A percentile compares a stretch with the other conserved stretches of the same genome.
Evolutionary conservation across 2,888 invertebrate genomes (phyloP).

Genomic region (Heteropelma amictum): DNA sequence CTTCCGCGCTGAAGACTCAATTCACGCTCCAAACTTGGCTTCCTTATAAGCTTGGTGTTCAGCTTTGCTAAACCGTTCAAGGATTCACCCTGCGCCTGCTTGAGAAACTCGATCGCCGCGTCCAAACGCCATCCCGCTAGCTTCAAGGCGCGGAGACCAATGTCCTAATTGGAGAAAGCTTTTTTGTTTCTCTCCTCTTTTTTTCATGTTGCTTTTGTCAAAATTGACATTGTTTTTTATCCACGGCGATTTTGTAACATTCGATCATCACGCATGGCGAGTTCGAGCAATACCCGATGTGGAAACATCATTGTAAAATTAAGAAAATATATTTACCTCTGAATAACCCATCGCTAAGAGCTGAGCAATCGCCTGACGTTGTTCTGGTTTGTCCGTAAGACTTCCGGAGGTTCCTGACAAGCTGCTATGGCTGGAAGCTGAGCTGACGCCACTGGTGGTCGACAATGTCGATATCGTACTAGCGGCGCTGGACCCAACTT

Average conservation of each 20-base stretch:
- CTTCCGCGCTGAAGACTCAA: slow-evolving; percentile 87
- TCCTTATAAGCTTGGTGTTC: slow-evolving; percentile 87
- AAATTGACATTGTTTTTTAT: too few relatives aligned
- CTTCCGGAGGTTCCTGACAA: slow-evolving; percentile 82
- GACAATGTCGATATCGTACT: slow-evolving; percentile 85
- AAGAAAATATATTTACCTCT: slow-evolving; percentile 80
- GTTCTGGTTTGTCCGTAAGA: slow-evolving; percentile 82
- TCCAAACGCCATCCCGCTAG: slow-evolving; percentile 85
- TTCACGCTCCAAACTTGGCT: slow-evolving; percentile 93
- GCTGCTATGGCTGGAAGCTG: slow-evolving; percentile 81
- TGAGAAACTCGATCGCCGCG: slow-evolving; percentile 84
- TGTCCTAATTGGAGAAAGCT: slow-evolving; percentile 79
- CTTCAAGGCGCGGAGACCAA: slow-evolving; percentile 84
- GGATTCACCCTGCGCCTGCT: slow-evolving; percentile 82
- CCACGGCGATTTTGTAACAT: too few relatives aligned
- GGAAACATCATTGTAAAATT: neutral
- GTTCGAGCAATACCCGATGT: too few relatives aligned
- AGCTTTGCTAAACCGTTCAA: slow-evolving; percentile 80
- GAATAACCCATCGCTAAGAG: slow-evolving; percentile 86
- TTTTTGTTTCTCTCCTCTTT: too few relatives aligned
- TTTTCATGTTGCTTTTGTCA: too few relatives aligned
- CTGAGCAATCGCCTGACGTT: slow-evolving; percentile 84
- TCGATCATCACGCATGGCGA: too few relatives aligned
- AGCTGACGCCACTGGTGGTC: slow-evolving; percentile 82
- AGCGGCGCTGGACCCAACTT: slow-evolving; percentile 86